Conservation (phyloP, 2,797 vertebrate genomes). For the Pristis pectinata region DNA sequence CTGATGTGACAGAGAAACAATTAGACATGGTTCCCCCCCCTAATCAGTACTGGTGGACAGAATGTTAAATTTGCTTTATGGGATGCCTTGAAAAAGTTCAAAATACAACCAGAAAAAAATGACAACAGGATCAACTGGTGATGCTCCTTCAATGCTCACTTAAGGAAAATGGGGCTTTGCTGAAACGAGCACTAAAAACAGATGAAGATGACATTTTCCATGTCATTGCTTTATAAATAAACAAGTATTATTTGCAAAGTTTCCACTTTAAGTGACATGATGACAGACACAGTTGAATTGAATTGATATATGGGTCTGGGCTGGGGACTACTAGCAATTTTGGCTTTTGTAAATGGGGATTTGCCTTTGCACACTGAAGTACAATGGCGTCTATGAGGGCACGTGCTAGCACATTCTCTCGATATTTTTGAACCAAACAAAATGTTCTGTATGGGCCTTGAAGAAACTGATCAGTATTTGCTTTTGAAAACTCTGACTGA, state of each 20-base stretch:
- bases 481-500: no score
- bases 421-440: no score
- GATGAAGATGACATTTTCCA: background rate
- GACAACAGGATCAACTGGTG: background rate
- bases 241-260: constrained; percentile 28
- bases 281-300: background rate
- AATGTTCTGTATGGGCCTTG: no score
- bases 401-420: no score
- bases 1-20: background rate
- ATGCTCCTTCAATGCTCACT: background rate
- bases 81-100: background rate
- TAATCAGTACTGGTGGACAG: background rate
- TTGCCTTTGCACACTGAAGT: background rate
- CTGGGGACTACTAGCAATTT: background rate
- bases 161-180: background rate
- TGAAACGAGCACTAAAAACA: background rate
- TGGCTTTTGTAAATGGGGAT: background rate
- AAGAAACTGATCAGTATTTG: no score
- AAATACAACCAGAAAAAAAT: background rate
- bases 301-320: background rate
- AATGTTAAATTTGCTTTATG: background rate
- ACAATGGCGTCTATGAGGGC: no score
- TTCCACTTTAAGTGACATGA: background rate
- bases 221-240: background rate
- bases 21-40: constrained; percentile 11